These are phyloP conservation scores for Recurvirostra avosetta DNA, from an alignment of 2,113 vertebrate genomes.

Conservation along the genomic window DNA sequence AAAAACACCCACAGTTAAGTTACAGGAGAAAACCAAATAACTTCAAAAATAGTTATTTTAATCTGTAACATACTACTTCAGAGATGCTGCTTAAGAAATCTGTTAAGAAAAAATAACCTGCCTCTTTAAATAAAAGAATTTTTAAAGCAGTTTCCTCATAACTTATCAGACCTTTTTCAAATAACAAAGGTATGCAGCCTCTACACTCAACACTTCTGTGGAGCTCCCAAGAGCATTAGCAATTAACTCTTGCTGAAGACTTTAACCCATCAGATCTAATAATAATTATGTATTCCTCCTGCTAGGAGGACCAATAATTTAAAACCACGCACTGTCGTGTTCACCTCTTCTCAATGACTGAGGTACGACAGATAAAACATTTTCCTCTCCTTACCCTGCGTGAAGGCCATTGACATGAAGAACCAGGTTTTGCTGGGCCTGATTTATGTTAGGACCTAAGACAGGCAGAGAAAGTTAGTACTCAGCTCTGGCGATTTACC, in stretches of 20 bases:
- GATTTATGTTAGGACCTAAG: not conserved
- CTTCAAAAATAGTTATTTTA: not conserved
- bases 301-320: not conserved
- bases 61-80: not conserved
- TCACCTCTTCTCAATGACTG: not conserved
- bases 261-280: not conserved
- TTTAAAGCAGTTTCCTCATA: not conserved
- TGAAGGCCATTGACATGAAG: not conserved
- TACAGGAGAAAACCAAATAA: not conserved
- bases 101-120: not conserved
- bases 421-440: not conserved
- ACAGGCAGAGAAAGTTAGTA: not conserved
- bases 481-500: not conserved
- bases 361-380: not conserved
- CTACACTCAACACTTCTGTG: not conserved
- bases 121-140: not conserved
- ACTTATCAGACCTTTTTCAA: not conserved
- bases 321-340: not conserved
- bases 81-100: not conserved
- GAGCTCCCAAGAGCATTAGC: not conserved
- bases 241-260: constrained; percentile 5
- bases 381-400: not conserved
- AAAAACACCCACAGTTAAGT: not conserved
- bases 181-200: constrained; percentile 25
- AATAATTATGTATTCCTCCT: not conserved